Base-by-base conservation (phyloP, 1,140 invertebrate species). In the Whitmania pigra region DNA sequence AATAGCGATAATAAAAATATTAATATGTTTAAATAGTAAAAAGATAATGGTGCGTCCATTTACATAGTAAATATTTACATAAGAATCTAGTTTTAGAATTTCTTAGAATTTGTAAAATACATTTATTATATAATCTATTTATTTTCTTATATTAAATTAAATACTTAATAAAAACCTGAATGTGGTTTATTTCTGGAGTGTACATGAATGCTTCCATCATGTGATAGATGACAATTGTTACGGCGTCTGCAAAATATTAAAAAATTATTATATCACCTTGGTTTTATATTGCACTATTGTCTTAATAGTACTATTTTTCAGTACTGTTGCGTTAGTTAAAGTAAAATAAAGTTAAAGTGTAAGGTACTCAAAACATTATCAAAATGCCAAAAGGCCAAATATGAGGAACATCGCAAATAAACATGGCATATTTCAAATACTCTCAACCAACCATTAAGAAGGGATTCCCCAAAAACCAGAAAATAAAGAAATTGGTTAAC, bases 401-500 rank as follows among this genome's bases (percentile, higher is more conserved):
- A 67, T 29, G 20, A 67, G 18, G 20, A 67, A 13, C 66, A n/a
- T n/a, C 5, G 2, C 9, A 57, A 57, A 3, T 57, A 57, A n/a
- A n/a, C n/a, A n/a, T n/a, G n/a, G n/a, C n/a, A 60, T 60, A 13
- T 60, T 43, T 7, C 22, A 73, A 25, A 49, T 5, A 49, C 31
- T 54, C 25, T 18, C 29, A n/a, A 57, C 77, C 77, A 76, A 81
- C 81, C 80, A 84, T 99, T 99, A 40, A 99, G 86, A 72, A 99
- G 85, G 22, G 94, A 97, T 82, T 99, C 96, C 57, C 96, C 96
- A 85, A 99, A 99, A 2, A 99, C 94, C 67, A 99, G 90, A 79
- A 99, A 98, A 80, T 98, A 99, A 31, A 99, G 86, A 71, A 97
- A 91, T 85, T 97, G 94, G 83, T 99, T 95, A 68, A 99, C 95